phyloP scores from a whole-genome alignment of 2,113 vertebrate genomes.

The Elaphurus davidianus region DNA sequence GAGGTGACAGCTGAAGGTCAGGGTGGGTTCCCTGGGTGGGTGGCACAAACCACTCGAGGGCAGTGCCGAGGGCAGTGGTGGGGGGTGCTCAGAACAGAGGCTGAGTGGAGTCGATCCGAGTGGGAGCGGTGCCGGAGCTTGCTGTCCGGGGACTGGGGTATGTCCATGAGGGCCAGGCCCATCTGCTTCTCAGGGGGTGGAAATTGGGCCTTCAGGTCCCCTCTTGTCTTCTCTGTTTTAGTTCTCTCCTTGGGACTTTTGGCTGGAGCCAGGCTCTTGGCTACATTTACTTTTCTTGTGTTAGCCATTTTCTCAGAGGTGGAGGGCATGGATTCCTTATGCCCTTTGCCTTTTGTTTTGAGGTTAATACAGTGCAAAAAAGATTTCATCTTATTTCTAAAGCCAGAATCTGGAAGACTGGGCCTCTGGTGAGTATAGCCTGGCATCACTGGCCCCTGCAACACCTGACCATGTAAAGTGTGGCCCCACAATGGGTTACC shows the following conservation, averaged over 20 bases:
- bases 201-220: not conserved
- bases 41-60: not conserved
- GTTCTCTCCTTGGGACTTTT: not conserved
- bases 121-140: not conserved
- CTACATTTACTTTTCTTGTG: not conserved
- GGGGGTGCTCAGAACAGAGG: not conserved
- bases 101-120: not conserved
- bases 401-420: constrained; percentile 8
- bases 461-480: not conserved
- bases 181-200: not conserved
- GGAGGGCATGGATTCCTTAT: not conserved
- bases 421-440: not conserved
- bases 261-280: not conserved
- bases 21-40: not conserved
- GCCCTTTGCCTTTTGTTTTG: not conserved
- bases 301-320: not conserved
- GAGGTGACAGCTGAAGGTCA: not conserved
- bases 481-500: not conserved
- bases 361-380: constrained; percentile 5
- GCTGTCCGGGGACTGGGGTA: not conserved
- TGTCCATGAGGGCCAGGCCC: not conserved
- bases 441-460: not conserved
- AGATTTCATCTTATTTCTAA: constrained; percentile 38
- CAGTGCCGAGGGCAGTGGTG: constrained; percentile 23
- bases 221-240: not conserved